These are phyloP conservation scores for Aleiodes sp. DNA, from an alignment of 1,140 invertebrate genomes.

Conservation along the genomic window DNA sequence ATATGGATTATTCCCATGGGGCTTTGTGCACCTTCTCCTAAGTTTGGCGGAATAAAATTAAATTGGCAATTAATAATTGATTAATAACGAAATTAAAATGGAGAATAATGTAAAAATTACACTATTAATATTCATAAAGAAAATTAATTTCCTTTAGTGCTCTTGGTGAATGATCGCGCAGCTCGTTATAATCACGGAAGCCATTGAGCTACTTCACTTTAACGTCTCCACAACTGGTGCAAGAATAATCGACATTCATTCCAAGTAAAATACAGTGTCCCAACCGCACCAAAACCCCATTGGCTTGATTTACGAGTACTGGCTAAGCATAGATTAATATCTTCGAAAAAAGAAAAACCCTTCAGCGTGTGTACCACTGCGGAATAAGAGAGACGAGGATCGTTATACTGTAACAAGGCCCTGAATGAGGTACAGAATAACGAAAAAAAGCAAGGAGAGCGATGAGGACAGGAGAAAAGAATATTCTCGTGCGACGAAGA, in stretches of 20 bases:
- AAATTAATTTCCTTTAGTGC: neutral
- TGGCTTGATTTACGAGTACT: constrained; percentile 16
- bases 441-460: neutral
- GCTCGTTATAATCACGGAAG: neutral
- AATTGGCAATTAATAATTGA: too few relatives aligned
- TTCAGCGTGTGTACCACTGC: neutral
- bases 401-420: constrained; percentile 11
- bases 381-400: constrained; percentile 19
- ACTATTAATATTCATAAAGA: too few relatives aligned
- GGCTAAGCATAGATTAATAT: constrained; percentile 25
- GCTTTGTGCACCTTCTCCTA: too few relatives aligned
- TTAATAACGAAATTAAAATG: too few relatives aligned
- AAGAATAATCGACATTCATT: constrained; percentile 6
- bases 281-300: neutral
- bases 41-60: too few relatives aligned
- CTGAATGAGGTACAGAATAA: constrained; percentile 4
- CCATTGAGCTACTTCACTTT: neutral
- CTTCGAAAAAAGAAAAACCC: too few relatives aligned
- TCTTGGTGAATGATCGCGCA: neutral
- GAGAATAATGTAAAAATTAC: too few relatives aligned
- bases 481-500: neutral
- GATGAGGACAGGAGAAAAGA: neutral
- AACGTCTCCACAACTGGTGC: neutral
- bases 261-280: neutral
- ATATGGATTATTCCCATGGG: too few relatives aligned